phyloP scores from a whole-genome alignment of 2,797 vertebrate species.

The Cichlasoma orientale region DNA sequence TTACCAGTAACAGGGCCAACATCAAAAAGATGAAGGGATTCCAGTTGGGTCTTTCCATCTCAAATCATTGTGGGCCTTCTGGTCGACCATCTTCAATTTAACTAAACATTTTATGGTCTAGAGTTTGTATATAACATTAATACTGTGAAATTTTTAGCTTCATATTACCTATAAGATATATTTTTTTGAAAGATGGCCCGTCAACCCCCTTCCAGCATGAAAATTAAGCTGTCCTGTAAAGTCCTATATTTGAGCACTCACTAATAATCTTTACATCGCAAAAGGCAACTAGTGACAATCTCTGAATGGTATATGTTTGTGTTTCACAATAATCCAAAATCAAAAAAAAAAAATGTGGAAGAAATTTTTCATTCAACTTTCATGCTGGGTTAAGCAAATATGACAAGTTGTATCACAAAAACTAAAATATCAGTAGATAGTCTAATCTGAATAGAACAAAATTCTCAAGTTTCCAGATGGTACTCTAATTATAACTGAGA shows the following conservation, averaged over 20 bases:
- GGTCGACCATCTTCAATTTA: neutral
- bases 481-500: neutral
- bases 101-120: neutral
- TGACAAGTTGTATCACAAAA: neutral
- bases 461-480: neutral
- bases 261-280: neutral
- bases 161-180: neutral
- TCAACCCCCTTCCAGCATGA: neutral
- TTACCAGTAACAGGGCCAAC: neutral
- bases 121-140: neutral
- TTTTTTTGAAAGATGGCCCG: neutral
- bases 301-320: neutral
- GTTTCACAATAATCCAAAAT: neutral
- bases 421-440: neutral
- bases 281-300: neutral
- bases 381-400: fast-evolving
- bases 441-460: neutral
- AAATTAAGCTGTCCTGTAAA: neutral
- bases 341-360: too few relatives aligned
- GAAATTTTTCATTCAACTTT: neutral
- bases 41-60: neutral
- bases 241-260: neutral
- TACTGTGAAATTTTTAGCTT: neutral
- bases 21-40: neutral
- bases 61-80: neutral